A percentile compares a stretch with the other conserved stretches of the same genome.
phyloP scores from a whole-genome alignment of 2,888 invertebrate genomes.

The Ernsta delagoae region DNA sequence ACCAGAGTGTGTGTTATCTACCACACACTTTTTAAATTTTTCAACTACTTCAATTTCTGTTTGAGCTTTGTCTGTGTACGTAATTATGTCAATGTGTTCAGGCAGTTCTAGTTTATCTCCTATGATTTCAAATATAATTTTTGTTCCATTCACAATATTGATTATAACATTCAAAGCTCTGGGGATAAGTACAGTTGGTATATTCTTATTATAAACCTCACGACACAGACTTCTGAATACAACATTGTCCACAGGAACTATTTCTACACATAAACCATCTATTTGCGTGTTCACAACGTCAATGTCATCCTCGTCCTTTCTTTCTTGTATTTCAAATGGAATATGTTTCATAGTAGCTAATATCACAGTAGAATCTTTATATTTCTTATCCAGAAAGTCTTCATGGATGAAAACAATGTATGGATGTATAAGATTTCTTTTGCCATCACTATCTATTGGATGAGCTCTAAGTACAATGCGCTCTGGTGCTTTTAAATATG shows the following conservation, averaged over 20 bases:
- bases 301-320: constrained; percentile 50
- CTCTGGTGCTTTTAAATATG: constrained; percentile 63
- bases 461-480: constrained; percentile 67
- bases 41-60: constrained; percentile 67
- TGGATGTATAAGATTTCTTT: constrained; percentile 74
- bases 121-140: constrained; percentile 79
- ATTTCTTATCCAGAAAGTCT: constrained; percentile 64
- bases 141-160: constrained; percentile 82
- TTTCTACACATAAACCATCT: constrained; percentile 74
- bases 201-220: constrained; percentile 71
- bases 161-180: constrained; percentile 82
- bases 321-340: constrained; percentile 60
- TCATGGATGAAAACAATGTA: constrained; percentile 78
- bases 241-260: constrained; percentile 69
- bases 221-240: constrained; percentile 70
- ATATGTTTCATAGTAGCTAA: constrained; percentile 70
- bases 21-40: constrained; percentile 80
- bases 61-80: constrained; percentile 66
- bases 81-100: constrained; percentile 79
- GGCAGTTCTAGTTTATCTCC: constrained; percentile 65
- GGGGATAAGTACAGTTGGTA: constrained; percentile 81
- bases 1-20: constrained; percentile 74
- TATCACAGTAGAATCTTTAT: constrained; percentile 60
- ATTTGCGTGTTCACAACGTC: constrained; percentile 53
- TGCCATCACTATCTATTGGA: constrained; percentile 76